Evolutionary conservation across 2,888 invertebrate species (phyloP).

Genomic region (Zygaena filipendulae): DNA sequence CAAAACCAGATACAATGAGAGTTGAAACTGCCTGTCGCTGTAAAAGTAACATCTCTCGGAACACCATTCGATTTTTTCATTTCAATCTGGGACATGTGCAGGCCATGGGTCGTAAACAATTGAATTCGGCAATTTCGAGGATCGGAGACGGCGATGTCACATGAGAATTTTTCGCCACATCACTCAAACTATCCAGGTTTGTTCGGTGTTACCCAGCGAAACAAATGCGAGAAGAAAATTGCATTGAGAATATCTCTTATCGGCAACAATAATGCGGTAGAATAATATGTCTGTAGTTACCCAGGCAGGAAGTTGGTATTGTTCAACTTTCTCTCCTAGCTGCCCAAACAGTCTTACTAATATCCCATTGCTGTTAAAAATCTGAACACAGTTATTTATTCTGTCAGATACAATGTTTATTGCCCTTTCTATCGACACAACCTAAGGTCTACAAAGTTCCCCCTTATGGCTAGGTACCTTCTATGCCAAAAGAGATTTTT

Average conservation of each 20-base stretch:
- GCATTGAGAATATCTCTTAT: constrained; percentile 96
- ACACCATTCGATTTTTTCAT: constrained; percentile 82
- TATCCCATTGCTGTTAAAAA: constrained; percentile 76
- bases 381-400: constrained; percentile 88
- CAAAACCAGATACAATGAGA: constrained; percentile 94
- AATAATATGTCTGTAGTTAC: constrained; percentile 82
- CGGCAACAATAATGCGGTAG: constrained; percentile 89
- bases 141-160: constrained; percentile 91
- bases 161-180: constrained; percentile 85
- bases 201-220: constrained; percentile 86
- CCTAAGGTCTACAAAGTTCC: constrained; percentile 83
- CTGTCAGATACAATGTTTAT: constrained; percentile 93
- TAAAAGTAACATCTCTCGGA: constrained; percentile 92
- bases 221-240: constrained; percentile 87
- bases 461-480: constrained; percentile 87
- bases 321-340: constrained; percentile 83
- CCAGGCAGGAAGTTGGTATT: constrained; percentile 94
- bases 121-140: constrained; percentile 93
- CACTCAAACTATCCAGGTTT: constrained; percentile 93
- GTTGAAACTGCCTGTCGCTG: constrained; percentile 82
- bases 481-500: constrained; percentile 75
- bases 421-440: constrained; percentile 90
- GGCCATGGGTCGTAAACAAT: constrained; percentile 84
- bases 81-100: constrained; percentile 85
- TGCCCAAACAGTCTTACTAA: constrained; percentile 81